Conservation (phyloP, 2,888 invertebrate species). For the Oligia latruncula region DNA sequence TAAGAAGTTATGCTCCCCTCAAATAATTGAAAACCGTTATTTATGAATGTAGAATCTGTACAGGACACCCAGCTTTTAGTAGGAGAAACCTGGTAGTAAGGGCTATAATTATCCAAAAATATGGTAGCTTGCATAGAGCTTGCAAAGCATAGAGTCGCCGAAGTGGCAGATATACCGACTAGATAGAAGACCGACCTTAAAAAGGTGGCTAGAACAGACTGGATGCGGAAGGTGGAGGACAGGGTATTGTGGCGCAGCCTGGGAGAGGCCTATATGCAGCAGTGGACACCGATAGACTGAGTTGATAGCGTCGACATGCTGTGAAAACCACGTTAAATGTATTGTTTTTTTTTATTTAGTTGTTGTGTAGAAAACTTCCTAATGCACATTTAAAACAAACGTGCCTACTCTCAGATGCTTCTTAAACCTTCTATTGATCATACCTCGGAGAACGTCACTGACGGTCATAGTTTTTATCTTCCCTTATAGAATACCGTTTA, state of each 20-base stretch:
- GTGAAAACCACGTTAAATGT: not conserved
- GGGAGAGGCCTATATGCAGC: too few species aligned
- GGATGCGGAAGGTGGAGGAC: not conserved
- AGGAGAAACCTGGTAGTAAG: not conserved
- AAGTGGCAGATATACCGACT: not conserved
- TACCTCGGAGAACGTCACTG: not conserved
- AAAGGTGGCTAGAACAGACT: not conserved
- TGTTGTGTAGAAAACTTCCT: not conserved
- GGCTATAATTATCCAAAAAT: not conserved
- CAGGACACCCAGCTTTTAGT: not conserved
- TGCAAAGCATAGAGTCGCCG: not conserved
- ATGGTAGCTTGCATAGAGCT: too few species aligned
- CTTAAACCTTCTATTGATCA: not conserved
- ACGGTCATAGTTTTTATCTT: not conserved
- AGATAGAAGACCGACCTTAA: not conserved
- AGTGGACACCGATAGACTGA: not conserved
- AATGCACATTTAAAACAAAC: not conserved
- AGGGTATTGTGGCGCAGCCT: not conserved
- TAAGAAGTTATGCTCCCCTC: not conserved
- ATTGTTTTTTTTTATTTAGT: not conserved
- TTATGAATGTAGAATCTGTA: not conserved
- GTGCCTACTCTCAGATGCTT: not conserved
- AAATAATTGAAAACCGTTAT: not conserved
- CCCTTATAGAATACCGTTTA: not conserved
- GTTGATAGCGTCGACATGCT: not conserved